Base-by-base conservation (phyloP, 2,113 vertebrate species). In the Coregonus clupeaformis region DNA sequence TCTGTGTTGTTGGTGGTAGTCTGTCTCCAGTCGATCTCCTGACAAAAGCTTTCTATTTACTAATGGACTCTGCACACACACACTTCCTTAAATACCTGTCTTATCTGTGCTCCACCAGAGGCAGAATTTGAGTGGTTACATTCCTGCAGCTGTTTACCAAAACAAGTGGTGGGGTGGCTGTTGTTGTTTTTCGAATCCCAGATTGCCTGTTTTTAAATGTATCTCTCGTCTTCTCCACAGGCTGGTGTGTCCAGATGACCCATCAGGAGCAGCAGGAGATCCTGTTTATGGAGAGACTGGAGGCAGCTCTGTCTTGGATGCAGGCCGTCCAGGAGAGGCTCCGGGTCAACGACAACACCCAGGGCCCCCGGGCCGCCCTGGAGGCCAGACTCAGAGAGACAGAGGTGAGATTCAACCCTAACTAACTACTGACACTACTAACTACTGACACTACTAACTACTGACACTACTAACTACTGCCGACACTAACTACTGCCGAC, bases 341-440 rank as follows among this genome's bases (percentile, higher is more conserved):
- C 75, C 92, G 87, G 72, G 76, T 92, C 83, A 98, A 88, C 25
- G 97, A 99, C 91, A 94, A 96, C 90, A 98, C 97, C 9, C 91
- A 94, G 71, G 97, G 97, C 2, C 96, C 97, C 77, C 91, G 92
- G 0, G 88, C 94, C 0, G 96, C 94, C 14, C 91, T 99, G 84
- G 96, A 98, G 90, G 91, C 93, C 82, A 90, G 97, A 66, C 94
- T 99, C 9, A 86, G 85, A 71, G 96, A 98, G 82, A 97, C 97
- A 0, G 94, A 98, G 97, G 97, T 98, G 88, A 76, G 65, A 25
- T 60, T n/a, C 57, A 29, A 59, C 62, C 52, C n/a, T 49, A 5
- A 45, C 9, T 9, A 42, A 42, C 36, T 42, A 42, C 36, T 42
- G 9, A 42, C 36, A 42, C 36, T 2, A 42, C 9, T 9, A 42